Base-by-base conservation (phyloP, 2,797 vertebrate species). In the Leptodactylus fallax region DNA sequence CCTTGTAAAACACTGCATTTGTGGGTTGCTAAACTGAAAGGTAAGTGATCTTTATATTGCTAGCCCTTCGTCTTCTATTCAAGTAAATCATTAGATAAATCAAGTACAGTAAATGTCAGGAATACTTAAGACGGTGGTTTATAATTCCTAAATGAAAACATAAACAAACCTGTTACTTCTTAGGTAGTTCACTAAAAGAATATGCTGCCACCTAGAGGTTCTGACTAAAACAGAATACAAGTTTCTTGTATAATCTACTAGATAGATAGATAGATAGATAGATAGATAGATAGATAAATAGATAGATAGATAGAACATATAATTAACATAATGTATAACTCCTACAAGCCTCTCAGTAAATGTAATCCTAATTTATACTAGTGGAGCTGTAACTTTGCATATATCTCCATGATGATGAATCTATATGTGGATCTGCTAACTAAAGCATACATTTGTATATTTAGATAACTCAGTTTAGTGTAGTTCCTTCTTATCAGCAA, bases 51-150 rank as follows among this genome's bases (percentile, higher is more conserved):
- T 83, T 86, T 80, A 69, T 86, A 79, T 47, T 61, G 63, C 85
- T 72, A 83, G 85, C n/a, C 51, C 63, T 83, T 72, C 67, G 72
- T 63, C 27, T 79, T 83, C 53, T 83, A 79, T 72, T 72, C 27
- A 87, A 71, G 67, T 86, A 86, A 83, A 89, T 79, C 63, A 89
- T 83, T 27, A 85, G 69, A 89, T 85, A 85, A 89, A 85, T 81
- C 82, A 80, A 85, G 25, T 53, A 77, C 74, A 53, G 49, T 76
- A 85, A 77, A 89, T 82, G 83, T 79, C 87, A 81, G 78, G 83
- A 82, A 85, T 81, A 82, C 82, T 85, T 85, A 85, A 85, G 49
- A 88, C 0, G 16, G 56, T 25, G 79, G 23, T 81, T 61, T 47
- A 85, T 55, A 56, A 81, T 78, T 23, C 53, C 11, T 11, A 25